Percentiles rank a stretch among this genome's conserved stretches.
These are phyloP conservation scores for Diacarnus erythraeanus DNA, from an alignment of 37 sponge, comb jelly and placozoan species.

Conservation along the genomic window DNA sequence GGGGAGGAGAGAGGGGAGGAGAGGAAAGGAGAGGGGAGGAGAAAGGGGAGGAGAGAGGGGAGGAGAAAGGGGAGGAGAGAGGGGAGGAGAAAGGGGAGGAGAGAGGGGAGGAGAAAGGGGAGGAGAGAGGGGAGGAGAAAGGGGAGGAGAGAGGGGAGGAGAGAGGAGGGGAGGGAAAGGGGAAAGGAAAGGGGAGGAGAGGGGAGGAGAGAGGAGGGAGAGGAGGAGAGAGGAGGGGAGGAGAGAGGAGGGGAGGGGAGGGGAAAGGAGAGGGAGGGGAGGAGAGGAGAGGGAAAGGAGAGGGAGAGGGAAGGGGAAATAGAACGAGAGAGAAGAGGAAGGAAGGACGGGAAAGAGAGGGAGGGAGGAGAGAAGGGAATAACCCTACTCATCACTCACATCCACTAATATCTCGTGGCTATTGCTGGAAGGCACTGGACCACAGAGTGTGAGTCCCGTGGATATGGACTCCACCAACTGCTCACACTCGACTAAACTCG, in stretches of 20 bases:
- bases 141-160: not conserved
- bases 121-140: constrained; percentile 2
- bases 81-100: too few species aligned
- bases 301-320: not conserved
- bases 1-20: too few species aligned
- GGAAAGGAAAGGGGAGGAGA: not conserved
- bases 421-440: constrained; percentile 1
- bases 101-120: too few species aligned
- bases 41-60: too few species aligned
- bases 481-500: constrained; percentile 6
- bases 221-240: not conserved
- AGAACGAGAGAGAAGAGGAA: not conserved
- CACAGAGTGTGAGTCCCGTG: constrained; percentile 43
- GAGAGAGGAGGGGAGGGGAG: not conserved
- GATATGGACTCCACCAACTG: constrained; percentile 43
- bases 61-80: not conserved
- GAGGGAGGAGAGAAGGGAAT: not conserved
- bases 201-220: not conserved
- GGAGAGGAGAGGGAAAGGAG: not conserved
- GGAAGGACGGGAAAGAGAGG: not conserved
- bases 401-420: constrained; percentile 31
- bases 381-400: too few species aligned
- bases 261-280: not conserved
- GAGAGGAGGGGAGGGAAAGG: not conserved
- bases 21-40: too few species aligned